Conservation (phyloP, 2,797 vertebrate genomes). For the Hafferia zeledoni region DNA sequence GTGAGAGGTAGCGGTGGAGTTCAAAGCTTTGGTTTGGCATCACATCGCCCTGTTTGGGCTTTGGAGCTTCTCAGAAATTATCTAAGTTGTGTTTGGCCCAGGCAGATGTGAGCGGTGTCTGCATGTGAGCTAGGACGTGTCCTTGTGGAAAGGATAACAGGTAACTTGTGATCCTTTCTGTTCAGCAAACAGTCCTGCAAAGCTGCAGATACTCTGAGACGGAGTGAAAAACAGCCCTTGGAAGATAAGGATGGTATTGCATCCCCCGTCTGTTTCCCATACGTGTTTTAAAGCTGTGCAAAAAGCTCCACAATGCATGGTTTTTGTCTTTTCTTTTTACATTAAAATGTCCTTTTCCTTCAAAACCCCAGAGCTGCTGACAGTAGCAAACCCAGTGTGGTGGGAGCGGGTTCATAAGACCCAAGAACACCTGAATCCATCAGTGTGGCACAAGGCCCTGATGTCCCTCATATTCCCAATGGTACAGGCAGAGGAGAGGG, state of each 20-base stretch:
- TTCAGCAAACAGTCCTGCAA: neutral
- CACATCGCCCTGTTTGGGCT: neutral
- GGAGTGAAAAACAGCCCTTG: neutral
- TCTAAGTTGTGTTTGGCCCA: neutral
- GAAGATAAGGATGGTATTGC: conserved; percentile 19
- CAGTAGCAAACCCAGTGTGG: neutral
- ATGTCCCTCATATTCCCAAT: accelerated
- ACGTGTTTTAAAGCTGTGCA: neutral
- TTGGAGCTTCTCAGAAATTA: neutral
- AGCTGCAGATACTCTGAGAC: neutral
- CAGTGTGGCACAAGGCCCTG: accelerated
- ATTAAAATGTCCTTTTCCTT: neutral
- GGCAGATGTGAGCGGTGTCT: neutral
- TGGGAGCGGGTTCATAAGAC: neutral
- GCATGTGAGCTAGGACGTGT: neutral
- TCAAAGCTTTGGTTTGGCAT: neutral
- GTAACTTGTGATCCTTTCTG: neutral
- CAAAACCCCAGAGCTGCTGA: neutral
- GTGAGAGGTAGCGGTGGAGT: neutral
- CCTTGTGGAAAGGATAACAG: conserved; percentile 36
- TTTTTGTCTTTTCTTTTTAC: neutral
- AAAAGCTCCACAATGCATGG: accelerated
- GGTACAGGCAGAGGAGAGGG: neutral
- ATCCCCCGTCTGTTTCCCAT: neutral
- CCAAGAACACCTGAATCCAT: neutral